Evolutionary conservation across 2,888 invertebrate genomes (phyloP), one percentile per base, ranked within the genome.

Genomic region (Holacanthella duospinosa): DNA sequence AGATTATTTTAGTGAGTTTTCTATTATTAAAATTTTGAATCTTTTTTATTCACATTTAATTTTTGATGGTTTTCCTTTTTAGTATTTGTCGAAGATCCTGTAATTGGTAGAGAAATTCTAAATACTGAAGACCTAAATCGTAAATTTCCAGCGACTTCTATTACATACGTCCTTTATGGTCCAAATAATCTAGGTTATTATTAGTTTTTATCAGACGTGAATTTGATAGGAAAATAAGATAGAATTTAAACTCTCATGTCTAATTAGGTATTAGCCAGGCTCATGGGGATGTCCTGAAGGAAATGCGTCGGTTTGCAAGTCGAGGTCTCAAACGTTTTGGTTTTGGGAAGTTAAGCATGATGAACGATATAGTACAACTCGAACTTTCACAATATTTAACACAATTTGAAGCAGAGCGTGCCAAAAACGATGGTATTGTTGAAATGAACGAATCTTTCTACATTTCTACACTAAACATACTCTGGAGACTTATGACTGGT

Each of bases 211-310:
- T n/a, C n/a, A n/a, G n/a, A n/a, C n/a, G n/a, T n/a, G n/a, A n/a
- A n/a, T n/a, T n/a, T n/a, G n/a, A n/a, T 36, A 12, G 36, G 16
- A 36, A 36, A 36, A 12, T 36, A 36, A 36, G 16, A 36, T 12
- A 36, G 16, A 36, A 36, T 12, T 36, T 36, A 36, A 36, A 36
- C 16, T 9, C 16, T 36, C 16, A 36, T 36, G 9, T 36, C 16
- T 36, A 6, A 36, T 28, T 29, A 56, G 61, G 61, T 16, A 61
- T 61, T 16, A 61, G 61, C 16, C 61, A 61, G 48, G 61, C 61
- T 2, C 61, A 61, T 29, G 61, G 61, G 2, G 56, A 61, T 6
- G 61, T 61, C 25, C 24, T 56, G 25, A 61, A 61, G 29, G 61
- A 61, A 57, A 61, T 61, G 61, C 36, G 61, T 29, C 25, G 57